Conservation (phyloP, 2,888 invertebrate genomes). For the Epinotia ramella region DNA sequence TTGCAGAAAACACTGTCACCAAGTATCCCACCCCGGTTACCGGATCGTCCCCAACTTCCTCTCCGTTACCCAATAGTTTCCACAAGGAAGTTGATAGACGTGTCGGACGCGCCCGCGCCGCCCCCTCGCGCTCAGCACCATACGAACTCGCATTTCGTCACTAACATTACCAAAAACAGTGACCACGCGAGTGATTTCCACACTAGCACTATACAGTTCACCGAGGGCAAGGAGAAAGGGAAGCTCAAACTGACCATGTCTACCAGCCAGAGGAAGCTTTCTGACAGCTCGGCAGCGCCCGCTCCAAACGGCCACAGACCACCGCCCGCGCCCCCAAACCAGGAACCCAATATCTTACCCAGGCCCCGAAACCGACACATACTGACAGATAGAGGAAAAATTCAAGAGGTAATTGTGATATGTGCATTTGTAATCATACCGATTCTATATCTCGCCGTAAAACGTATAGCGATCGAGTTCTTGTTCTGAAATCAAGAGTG, state of each 20-base stretch:
- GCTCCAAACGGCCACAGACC: slow-evolving; percentile 61
- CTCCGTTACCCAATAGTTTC: slow-evolving; percentile 78
- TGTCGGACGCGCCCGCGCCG: slow-evolving; percentile 76
- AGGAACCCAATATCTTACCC: slow-evolving; percentile 51
- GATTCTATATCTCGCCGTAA: slow-evolving; percentile 67
- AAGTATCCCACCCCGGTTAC: slow-evolving; percentile 77
- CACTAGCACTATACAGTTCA: slow-evolving; percentile 80
- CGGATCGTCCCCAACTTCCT: slow-evolving; percentile 77
- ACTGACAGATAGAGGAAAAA: slow-evolving; percentile 59
- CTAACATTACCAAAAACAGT: slow-evolving; percentile 76
- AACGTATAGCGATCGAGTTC: slow-evolving; percentile 61
- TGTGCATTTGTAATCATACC: slow-evolving; percentile 76
- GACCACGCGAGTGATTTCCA: slow-evolving; percentile 67
- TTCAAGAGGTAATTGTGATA: slow-evolving; percentile 80
- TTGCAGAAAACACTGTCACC: slow-evolving; percentile 82
- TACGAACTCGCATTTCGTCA: slow-evolving; percentile 70
- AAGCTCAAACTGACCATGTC: slow-evolving; percentile 75
- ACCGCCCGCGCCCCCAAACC: slow-evolving; percentile 53
- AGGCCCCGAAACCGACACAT: slow-evolving; percentile 49
- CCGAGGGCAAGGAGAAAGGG: slow-evolving; percentile 73
- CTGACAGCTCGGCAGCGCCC: slow-evolving; percentile 46
- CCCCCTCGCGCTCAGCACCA: slow-evolving; percentile 70
- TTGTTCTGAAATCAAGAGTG: slow-evolving; percentile 61
- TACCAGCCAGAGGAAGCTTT: slow-evolving; percentile 67
- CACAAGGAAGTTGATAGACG: slow-evolving; percentile 76